Percentiles rank a stretch among this genome's conserved stretches.
phyloP scores from a whole-genome alignment of 2,113 vertebrate genomes.

The Strix uralensis region DNA sequence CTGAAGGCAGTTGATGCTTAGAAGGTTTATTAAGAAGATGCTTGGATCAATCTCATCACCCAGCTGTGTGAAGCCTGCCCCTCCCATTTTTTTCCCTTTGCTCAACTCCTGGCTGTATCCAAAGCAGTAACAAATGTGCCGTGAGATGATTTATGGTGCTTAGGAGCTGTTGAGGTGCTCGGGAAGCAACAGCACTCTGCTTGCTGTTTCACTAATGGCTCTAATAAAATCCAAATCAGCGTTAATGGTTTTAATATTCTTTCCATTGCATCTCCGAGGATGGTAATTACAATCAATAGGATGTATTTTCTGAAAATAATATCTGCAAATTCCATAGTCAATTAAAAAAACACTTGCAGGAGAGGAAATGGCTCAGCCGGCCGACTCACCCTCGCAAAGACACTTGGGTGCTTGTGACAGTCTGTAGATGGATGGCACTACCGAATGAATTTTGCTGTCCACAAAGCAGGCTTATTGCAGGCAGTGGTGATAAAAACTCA shows the following conservation, averaged over 20 bases:
- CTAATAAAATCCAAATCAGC: conserved; percentile 30
- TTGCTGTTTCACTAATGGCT: conserved; percentile 5
- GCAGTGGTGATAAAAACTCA: background rate
- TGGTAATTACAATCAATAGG: conserved; percentile 33
- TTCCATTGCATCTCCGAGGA: background rate
- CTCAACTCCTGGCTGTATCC: background rate
- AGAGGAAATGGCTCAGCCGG: background rate
- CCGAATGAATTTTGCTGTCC: background rate
- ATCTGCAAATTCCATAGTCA: background rate
- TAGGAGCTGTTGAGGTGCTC: background rate
- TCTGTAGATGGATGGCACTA: background rate
- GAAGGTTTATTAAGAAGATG: background rate
- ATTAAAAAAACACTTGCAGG: background rate
- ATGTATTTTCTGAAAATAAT: conserved; percentile 25
- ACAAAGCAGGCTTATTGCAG: background rate
- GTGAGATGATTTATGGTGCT: background rate
- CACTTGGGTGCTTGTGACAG: background rate
- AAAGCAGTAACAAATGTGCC: background rate
- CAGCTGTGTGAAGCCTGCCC: background rate
- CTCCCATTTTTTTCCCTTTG: background rate
- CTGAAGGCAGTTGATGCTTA: background rate
- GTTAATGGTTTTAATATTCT: conserved; percentile 46
- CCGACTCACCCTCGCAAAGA: background rate
- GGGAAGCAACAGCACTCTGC: background rate
- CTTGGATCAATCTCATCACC: background rate